phyloP scores from a whole-genome alignment of 2,888 invertebrate species.

The Drosophila neotestacea region DNA sequence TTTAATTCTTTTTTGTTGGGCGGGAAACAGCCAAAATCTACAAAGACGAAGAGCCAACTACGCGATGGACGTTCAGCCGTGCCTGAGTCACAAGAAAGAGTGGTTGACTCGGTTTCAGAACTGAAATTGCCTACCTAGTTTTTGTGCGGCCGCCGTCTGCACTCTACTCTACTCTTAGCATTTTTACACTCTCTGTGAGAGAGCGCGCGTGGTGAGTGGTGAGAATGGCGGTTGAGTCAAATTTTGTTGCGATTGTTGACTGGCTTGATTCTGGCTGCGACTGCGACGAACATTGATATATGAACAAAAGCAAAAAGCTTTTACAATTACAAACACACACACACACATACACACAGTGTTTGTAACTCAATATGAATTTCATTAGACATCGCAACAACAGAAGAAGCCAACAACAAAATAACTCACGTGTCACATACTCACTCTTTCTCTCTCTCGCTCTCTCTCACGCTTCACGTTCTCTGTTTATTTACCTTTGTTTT shows the following conservation, averaged over 20 bases:
- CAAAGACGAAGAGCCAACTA: constrained; percentile 73
- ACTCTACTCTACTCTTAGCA: no score
- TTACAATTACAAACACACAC: constrained; percentile 8
- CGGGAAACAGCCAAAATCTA: constrained; percentile 77
- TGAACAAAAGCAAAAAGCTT: constrained; percentile 8
- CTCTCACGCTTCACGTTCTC: constrained; percentile 34
- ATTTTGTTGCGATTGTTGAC: neutral
- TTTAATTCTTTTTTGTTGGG: constrained; percentile 51
- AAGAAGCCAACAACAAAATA: constrained; percentile 10
- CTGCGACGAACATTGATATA: constrained; percentile 15
- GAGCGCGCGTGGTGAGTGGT: constrained; percentile 1
- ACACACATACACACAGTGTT: neutral
- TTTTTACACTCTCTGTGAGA: neutral
- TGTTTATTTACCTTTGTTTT: constrained; percentile 61
- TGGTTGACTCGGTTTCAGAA: constrained; percentile 20
- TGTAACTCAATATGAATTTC: constrained; percentile 43
- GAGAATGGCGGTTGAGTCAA: constrained; percentile 10
- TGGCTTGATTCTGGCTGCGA: constrained; percentile 10
- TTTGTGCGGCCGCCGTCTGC: no score
- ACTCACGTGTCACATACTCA: constrained; percentile 20
- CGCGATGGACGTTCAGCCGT: constrained; percentile 60
- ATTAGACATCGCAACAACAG: constrained; percentile 23
- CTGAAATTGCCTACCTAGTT: neutral
- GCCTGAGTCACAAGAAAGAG: constrained; percentile 51
- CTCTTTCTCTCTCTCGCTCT: constrained; percentile 23